phyloP scores from a whole-genome alignment of 2,888 invertebrate species.

The Himalopsyche anomala region DNA sequence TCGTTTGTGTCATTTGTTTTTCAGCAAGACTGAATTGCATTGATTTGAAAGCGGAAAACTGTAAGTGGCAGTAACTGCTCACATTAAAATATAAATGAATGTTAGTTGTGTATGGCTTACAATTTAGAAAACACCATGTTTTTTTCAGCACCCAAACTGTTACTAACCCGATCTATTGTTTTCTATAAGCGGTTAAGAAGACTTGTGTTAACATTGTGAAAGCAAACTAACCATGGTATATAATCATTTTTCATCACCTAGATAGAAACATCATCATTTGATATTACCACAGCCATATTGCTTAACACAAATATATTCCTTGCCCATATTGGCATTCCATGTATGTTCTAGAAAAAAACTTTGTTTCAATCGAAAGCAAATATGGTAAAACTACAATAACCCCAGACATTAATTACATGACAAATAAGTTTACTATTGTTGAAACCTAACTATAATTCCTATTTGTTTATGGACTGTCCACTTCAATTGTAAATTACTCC shows the following conservation, averaged over 20 bases:
- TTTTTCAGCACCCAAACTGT: conserved; percentile 47
- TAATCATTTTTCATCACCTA: background rate
- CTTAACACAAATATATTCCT: too few species aligned
- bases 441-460: too few species aligned
- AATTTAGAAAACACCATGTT: conserved; percentile 57
- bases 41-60: conserved; percentile 80
- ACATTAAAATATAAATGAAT: conserved; percentile 63
- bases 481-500: too few species aligned
- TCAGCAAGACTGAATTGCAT: conserved; percentile 79
- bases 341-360: too few species aligned
- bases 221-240: conserved; percentile 18
- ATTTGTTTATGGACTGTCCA: too few species aligned
- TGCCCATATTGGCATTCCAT: too few species aligned
- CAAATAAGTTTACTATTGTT: too few species aligned
- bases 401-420: too few species aligned
- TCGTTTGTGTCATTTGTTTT: conserved; percentile 69
- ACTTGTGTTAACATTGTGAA: background rate
- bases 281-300: too few species aligned
- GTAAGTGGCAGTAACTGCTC: conserved; percentile 71
- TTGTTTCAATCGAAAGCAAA: too few species aligned
- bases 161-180: conserved; percentile 16
- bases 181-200: background rate
- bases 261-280: too few species aligned
- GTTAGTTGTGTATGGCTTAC: conserved; percentile 65
- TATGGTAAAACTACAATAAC: too few species aligned